Percentiles rank a stretch among this genome's conserved stretches.
Conservation (phyloP, 1,140 invertebrate genomes). For the Thaumetopoea pityocampa region DNA sequence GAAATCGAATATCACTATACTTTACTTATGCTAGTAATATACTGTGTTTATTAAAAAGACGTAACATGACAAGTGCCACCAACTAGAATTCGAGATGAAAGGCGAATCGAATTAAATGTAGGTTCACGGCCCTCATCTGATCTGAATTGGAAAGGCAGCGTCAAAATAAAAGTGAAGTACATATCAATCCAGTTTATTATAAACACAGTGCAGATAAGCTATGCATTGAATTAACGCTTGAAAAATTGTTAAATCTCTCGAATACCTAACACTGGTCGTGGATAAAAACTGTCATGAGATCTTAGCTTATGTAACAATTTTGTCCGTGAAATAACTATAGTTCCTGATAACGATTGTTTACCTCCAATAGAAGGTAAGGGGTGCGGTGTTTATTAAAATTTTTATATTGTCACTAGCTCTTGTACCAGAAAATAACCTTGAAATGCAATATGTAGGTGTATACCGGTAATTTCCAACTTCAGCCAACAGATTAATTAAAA, state of each 20-base stretch:
- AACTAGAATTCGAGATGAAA: slow-evolving; percentile 44
- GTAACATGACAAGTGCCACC: slow-evolving; percentile 51
- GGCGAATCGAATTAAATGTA: slow-evolving; percentile 54
- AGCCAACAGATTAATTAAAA: slow-evolving; percentile 10
- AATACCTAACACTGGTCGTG: slow-evolving; percentile 35
- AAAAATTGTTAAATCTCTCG: slow-evolving; percentile 31
- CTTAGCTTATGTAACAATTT: slow-evolving; percentile 68
- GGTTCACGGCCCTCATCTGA: slow-evolving; percentile 47
- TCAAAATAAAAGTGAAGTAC: slow-evolving; percentile 64
- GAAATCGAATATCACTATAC: too few species aligned
- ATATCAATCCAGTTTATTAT: slow-evolving; percentile 37
- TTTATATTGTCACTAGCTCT: slow-evolving; percentile 20
- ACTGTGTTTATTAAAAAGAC: background rate
- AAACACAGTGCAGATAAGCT: slow-evolving; percentile 33
- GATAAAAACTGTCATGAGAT: slow-evolving; percentile 56
- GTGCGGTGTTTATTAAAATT: slow-evolving; percentile 28
- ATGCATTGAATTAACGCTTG: slow-evolving; percentile 53
- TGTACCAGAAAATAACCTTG: slow-evolving; percentile 32
- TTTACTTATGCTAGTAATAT: background rate
- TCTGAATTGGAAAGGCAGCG: slow-evolving; percentile 42
- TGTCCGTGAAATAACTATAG: slow-evolving; percentile 50
- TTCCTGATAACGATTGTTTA: slow-evolving; percentile 55
- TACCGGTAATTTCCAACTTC: slow-evolving; percentile 12
- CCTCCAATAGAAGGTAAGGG: slow-evolving; percentile 53
- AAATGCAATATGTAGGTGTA: slow-evolving; percentile 26